A percentile compares a stretch with the other conserved stretches of the same genome.
Evolutionary conservation across 2,888 invertebrate genomes (phyloP).

Genomic region (Dichetophora obliterata): DNA sequence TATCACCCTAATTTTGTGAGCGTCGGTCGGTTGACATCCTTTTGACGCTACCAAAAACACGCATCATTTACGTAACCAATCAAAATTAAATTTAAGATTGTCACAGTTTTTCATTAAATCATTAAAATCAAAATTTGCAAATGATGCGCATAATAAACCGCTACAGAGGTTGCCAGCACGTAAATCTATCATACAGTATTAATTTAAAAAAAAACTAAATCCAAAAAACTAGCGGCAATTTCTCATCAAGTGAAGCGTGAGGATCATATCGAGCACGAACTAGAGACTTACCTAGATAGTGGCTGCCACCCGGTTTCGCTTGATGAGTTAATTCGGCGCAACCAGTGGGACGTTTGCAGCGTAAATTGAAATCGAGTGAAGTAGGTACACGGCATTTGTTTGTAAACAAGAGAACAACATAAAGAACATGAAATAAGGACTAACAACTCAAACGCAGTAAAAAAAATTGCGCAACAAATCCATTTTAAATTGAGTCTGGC

Average conservation of each 20-base stretch:
- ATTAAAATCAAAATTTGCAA: conserved; percentile 66
- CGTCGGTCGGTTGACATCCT: neutral
- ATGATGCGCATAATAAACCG: conserved; percentile 65
- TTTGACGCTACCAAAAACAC: conserved; percentile 9
- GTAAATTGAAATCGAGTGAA: conserved; percentile 44
- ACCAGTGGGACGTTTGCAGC: conserved; percentile 60
- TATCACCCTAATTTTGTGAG: conserved; percentile 29
- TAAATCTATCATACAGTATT: neutral
- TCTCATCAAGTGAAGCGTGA: conserved; percentile 43
- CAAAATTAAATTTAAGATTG: conserved; percentile 62
- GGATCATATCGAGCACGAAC: neutral
- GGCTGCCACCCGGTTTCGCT: conserved; percentile 30
- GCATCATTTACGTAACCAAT: conserved; percentile 54
- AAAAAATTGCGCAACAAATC: conserved; percentile 25
- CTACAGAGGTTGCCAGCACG: conserved; percentile 1
- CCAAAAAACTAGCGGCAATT: conserved; percentile 31
- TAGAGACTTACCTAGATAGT: neutral
- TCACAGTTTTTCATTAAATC: conserved; percentile 52
- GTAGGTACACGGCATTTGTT: conserved; percentile 44
- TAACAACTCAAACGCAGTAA: neutral
- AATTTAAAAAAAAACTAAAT: neutral
- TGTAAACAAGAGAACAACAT: conserved; percentile 47
- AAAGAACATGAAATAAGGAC: neutral
- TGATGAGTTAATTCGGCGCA: conserved; percentile 60
- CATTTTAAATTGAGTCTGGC: conserved; percentile 10